Conservation (phyloP, 1,140 invertebrate genomes). For the Heliconius hermathena region DNA sequence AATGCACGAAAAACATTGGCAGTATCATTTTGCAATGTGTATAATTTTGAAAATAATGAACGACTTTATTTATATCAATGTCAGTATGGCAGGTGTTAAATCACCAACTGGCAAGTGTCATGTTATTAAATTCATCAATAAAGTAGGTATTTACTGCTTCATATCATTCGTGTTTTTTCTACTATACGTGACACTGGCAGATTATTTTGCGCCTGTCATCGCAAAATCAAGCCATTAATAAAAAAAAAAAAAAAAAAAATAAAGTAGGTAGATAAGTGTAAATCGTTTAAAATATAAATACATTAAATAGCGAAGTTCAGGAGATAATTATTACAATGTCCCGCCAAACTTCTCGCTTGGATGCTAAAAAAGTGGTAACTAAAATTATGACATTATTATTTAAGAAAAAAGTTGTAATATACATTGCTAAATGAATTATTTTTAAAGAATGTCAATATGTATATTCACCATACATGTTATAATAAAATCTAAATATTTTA, state of each 20-base stretch:
- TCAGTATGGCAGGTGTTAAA: neutral
- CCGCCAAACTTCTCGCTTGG: slow-evolving; percentile 74
- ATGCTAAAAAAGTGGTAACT: slow-evolving; percentile 79
- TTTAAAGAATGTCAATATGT: neutral
- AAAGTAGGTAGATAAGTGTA: neutral
- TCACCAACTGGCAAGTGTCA: neutral
- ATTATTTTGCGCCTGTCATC: too few species aligned
- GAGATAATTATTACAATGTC: slow-evolving; percentile 53
- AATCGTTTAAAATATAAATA: neutral
- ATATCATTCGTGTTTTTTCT: too few species aligned
- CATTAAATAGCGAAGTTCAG: neutral
- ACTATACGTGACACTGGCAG: too few species aligned
- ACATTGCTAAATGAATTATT: too few species aligned
- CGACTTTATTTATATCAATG: neutral
- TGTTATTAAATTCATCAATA: neutral
- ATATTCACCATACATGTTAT: neutral
- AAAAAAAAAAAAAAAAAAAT: too few species aligned
- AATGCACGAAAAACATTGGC: too few species aligned
- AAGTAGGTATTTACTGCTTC: too few species aligned
- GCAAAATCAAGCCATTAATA: too few species aligned
- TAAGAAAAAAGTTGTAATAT: too few species aligned
- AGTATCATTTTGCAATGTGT: too few species aligned
- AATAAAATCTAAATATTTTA: slow-evolving; percentile 55
- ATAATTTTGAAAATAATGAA: too few species aligned
- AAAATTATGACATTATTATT: neutral